Percentiles rank a stretch among this genome's conserved stretches.
phyloP scores from a whole-genome alignment of 2,797 vertebrate species.

The Halcyon chelicuti region DNA sequence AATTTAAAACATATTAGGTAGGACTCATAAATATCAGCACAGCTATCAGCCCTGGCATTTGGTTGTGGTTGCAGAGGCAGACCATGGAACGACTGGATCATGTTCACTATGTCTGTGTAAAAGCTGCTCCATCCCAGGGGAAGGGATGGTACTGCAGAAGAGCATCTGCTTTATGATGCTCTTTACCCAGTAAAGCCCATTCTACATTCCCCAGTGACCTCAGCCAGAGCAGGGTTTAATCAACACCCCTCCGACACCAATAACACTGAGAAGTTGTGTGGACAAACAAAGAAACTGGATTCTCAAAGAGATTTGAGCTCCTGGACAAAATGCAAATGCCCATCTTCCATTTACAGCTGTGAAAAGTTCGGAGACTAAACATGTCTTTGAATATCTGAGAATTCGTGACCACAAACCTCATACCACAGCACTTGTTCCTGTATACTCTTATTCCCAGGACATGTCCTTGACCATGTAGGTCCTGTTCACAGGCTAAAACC shows the following conservation, averaged over 20 bases:
- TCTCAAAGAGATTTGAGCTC: not conserved
- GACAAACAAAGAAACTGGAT: not conserved
- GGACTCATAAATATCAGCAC: not conserved
- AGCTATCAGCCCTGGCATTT: not conserved
- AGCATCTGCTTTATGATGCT: not conserved
- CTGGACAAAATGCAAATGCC: not conserved
- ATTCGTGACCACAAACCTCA: not conserved
- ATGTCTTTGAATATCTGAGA: not conserved
- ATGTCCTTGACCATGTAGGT: not conserved
- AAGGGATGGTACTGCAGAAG: not conserved
- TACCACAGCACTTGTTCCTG: not conserved
- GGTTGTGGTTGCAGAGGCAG: not conserved
- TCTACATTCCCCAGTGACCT: not conserved
- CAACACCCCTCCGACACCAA: not conserved
- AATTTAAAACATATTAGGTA: slow-evolving; percentile 27
- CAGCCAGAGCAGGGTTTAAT: not conserved
- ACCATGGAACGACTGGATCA: not conserved
- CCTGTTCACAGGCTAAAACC: not conserved
- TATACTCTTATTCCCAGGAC: not conserved
- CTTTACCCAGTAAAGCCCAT: not conserved
- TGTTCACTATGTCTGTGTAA: not conserved
- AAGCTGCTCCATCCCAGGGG: not conserved
- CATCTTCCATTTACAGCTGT: not conserved
- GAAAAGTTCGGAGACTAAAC: not conserved
- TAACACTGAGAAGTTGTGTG: not conserved